Percentiles rank a stretch among this genome's conserved stretches.
These are phyloP conservation scores for Epiperipatus broadwayi DNA, from an alignment of 2,888 invertebrate genomes.

Conservation along the genomic window DNA sequence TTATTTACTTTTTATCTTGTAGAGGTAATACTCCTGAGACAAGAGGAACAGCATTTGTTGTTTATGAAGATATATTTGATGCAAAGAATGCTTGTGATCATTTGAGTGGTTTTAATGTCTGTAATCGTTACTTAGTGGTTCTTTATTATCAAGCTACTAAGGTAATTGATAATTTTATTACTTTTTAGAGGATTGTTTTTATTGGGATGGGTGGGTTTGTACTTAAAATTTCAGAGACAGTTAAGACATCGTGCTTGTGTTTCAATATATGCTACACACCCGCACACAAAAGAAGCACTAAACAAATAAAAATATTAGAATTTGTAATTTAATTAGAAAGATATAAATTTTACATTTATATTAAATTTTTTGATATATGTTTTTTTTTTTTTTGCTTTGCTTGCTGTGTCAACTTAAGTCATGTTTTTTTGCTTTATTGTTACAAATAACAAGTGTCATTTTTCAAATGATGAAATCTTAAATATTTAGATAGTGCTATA, in stretches of 20 bases:
- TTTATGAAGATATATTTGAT: slow-evolving; percentile 99
- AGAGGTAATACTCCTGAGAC: slow-evolving; percentile 92
- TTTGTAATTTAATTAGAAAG: too few relatives aligned
- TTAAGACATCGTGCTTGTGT: slow-evolving; percentile 7
- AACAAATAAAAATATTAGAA: too few relatives aligned
- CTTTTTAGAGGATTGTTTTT: slow-evolving; percentile 12
- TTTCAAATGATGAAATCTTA: too few relatives aligned
- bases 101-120: slow-evolving; percentile 94
- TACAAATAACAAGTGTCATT: too few relatives aligned
- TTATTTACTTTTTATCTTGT: too few relatives aligned
- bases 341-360: too few relatives aligned
- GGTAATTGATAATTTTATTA: slow-evolving; percentile 24
- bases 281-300: too few relatives aligned
- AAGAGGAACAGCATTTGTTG: slow-evolving; percentile 94
- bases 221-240: neutral
- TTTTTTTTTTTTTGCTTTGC: too few relatives aligned
- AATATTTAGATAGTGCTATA: too few relatives aligned
- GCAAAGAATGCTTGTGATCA: slow-evolving; percentile 99
- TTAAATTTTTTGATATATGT: too few relatives aligned
- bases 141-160: slow-evolving; percentile 67
- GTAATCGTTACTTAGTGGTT: slow-evolving; percentile 95
- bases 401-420: too few relatives aligned
- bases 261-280: neutral
- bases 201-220: neutral
- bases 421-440: too few relatives aligned